These are phyloP conservation scores for Leucopsar rothschildi DNA, from an alignment of 2,113 vertebrate genomes.

Conservation along the genomic window DNA sequence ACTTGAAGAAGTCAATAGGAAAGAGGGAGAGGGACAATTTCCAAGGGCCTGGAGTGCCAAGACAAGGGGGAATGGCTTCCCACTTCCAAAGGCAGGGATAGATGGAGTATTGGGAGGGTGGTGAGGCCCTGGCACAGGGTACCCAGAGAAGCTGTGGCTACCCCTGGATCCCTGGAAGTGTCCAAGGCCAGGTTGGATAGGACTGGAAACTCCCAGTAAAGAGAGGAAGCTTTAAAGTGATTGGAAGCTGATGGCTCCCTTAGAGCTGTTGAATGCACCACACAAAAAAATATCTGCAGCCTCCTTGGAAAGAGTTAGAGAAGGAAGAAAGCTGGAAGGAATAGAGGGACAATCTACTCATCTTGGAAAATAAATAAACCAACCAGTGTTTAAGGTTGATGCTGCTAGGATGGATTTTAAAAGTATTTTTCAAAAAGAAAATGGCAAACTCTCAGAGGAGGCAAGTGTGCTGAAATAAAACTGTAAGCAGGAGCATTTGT, in stretches of 20 bases:
- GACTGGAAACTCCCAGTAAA: fast-evolving
- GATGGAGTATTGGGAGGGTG: not conserved
- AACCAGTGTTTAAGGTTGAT: not conserved
- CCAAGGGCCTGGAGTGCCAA: not conserved
- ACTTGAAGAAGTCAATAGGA: not conserved
- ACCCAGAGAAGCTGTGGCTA: not conserved
- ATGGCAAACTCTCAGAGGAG: not conserved
- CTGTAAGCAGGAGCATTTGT: not conserved
- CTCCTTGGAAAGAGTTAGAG: not conserved
- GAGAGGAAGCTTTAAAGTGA: not conserved
- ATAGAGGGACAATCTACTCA: not conserved
- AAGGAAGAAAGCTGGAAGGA: not conserved
- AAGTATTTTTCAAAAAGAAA: not conserved
- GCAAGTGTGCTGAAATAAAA: not conserved
- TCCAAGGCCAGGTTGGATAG: fast-evolving
- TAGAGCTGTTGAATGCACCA: not conserved
- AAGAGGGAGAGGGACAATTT: not conserved
- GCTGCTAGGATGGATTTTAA: not conserved
- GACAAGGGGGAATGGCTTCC: not conserved
- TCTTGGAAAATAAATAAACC: not conserved
- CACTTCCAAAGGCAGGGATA: fast-evolving
- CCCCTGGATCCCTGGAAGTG: not conserved
- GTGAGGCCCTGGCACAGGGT: not conserved
- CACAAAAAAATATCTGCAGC: not conserved
- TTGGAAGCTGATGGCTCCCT: not conserved